Evolutionary conservation across 92 coral and sea anemone genomes (phyloP).

Genomic region (Umimayanthus kanabou): DNA sequence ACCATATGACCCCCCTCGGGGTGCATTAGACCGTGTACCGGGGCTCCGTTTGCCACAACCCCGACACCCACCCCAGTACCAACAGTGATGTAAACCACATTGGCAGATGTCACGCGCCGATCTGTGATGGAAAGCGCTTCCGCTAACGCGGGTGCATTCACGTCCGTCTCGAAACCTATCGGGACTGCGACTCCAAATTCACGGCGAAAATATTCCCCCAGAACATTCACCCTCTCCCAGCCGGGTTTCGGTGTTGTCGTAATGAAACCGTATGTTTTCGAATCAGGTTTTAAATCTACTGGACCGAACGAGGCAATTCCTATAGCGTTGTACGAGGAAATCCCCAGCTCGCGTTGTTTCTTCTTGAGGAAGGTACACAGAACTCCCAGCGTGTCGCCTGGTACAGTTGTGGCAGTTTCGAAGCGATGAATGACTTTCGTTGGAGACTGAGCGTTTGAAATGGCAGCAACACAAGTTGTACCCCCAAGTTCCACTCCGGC

Average conservation of each 20-base stretch:
- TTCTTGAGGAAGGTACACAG: slow-evolving; percentile 61
- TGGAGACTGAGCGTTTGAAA: slow-evolving; percentile 62
- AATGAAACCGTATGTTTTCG: slow-evolving; percentile 82
- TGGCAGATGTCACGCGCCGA: slow-evolving; percentile 34
- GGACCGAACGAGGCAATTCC: slow-evolving; percentile 98
- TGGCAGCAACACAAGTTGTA: slow-evolving; percentile 86
- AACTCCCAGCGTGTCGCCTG: slow-evolving; percentile 58
- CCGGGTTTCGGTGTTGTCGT: slow-evolving; percentile 83
- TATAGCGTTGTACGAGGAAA: slow-evolving; percentile 54
- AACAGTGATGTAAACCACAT: slow-evolving; percentile 79
- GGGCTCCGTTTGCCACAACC: slow-evolving; percentile 69
- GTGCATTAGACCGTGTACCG: slow-evolving; percentile 92
- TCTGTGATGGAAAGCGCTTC: slow-evolving; percentile 51
- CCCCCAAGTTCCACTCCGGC: slow-evolving; percentile 98
- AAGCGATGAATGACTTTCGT: slow-evolving; percentile 54
- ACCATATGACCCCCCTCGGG: slow-evolving; percentile 94
- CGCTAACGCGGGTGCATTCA: slow-evolving; percentile 89
- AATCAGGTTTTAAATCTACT: slow-evolving; percentile 70
- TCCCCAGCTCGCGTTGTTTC: slow-evolving; percentile 51
- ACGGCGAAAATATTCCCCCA: slow-evolving; percentile 67
- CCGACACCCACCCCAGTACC: slow-evolving; percentile 98
- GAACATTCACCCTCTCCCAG: slow-evolving; percentile 70
- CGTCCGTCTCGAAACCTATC: slow-evolving; percentile 84
- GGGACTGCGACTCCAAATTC: slow-evolving; percentile 64
- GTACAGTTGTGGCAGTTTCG: slow-evolving; percentile 66